These are phyloP conservation scores for Trididemnum miniatum DNA, from an alignment of 23 tunicate species.

Conservation along the genomic window DNA sequence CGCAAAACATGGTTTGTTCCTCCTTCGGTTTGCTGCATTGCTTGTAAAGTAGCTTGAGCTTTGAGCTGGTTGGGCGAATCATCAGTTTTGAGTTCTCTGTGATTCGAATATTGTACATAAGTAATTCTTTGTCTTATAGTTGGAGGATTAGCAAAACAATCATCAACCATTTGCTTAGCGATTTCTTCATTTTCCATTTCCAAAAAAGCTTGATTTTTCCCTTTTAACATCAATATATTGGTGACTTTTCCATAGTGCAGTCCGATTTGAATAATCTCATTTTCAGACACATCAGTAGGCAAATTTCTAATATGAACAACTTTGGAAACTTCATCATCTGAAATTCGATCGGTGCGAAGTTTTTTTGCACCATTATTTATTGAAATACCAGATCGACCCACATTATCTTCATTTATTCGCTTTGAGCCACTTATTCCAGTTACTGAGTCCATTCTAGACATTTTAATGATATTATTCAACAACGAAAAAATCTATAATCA, in stretches of 20 bases:
- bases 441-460: constrained; percentile 36
- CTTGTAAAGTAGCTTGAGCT: constrained; percentile 80
- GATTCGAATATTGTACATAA: constrained; percentile 89
- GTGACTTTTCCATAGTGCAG: constrained; percentile 82
- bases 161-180: constrained; percentile 84
- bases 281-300: constrained; percentile 85
- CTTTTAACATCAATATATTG: constrained; percentile 86
- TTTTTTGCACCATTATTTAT: constrained; percentile 88
- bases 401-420: constrained; percentile 68
- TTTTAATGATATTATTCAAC: too few species aligned
- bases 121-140: constrained; percentile 78
- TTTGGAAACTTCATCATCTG: constrained; percentile 54
- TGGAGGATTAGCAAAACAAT: constrained; percentile 62
- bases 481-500: neutral
- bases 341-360: constrained; percentile 36
- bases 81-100: constrained; percentile 93
- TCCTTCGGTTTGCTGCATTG: constrained; percentile 89
- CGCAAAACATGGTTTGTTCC: constrained; percentile 91
- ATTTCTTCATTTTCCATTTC: constrained; percentile 89
- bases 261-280: constrained; percentile 87
- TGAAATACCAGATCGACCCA: constrained; percentile 37
- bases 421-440: constrained; percentile 53
- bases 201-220: constrained; percentile 96
- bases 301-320: constrained; percentile 88
- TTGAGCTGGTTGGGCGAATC: constrained; percentile 86